A percentile compares a stretch with the other conserved stretches of the same genome.
These are phyloP conservation scores for Drosophila ochracea DNA, from an alignment of 2,888 invertebrate genomes.

Conservation along the genomic window DNA sequence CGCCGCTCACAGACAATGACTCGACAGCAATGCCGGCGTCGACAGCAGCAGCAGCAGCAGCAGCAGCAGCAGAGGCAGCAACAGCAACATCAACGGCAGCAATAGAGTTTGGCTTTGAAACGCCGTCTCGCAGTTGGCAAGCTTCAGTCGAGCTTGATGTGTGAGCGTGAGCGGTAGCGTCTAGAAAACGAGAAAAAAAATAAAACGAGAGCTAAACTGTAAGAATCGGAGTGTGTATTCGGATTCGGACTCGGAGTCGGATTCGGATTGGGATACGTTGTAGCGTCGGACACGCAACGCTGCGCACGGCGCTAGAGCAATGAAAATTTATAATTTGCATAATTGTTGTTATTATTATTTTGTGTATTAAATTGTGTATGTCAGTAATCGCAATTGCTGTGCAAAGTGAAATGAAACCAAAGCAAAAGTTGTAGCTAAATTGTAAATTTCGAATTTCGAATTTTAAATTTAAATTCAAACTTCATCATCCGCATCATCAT, in stretches of 20 bases:
- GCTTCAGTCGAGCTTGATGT: constrained; percentile 69
- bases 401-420: constrained; percentile 72
- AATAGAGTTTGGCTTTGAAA: constrained; percentile 59
- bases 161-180: constrained; percentile 57
- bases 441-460: constrained; percentile 7
- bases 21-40: constrained; percentile 32
- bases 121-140: constrained; percentile 56
- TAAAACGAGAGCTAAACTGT: constrained; percentile 2
- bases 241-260: constrained; percentile 25
- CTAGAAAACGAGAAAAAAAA: constrained; percentile 9
- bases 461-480: constrained; percentile 29
- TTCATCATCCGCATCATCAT: constrained; percentile 24
- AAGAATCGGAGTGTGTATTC: constrained; percentile 17
- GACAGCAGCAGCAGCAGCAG: constrained; percentile 14
- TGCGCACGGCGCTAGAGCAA: constrained; percentile 68
- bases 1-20: constrained; percentile 71
- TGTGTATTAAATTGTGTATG: constrained; percentile 58
- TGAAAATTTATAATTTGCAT: constrained; percentile 80
- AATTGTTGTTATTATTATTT: constrained; percentile 72
- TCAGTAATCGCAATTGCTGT: constrained; percentile 49
- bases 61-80: constrained; percentile 14
- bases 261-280: constrained; percentile 38
- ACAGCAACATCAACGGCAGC: neutral
- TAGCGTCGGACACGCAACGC: constrained; percentile 53
- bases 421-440: constrained; percentile 43